Conservation (phyloP, 2,113 vertebrate species). For the Hyla sarda region DNA sequence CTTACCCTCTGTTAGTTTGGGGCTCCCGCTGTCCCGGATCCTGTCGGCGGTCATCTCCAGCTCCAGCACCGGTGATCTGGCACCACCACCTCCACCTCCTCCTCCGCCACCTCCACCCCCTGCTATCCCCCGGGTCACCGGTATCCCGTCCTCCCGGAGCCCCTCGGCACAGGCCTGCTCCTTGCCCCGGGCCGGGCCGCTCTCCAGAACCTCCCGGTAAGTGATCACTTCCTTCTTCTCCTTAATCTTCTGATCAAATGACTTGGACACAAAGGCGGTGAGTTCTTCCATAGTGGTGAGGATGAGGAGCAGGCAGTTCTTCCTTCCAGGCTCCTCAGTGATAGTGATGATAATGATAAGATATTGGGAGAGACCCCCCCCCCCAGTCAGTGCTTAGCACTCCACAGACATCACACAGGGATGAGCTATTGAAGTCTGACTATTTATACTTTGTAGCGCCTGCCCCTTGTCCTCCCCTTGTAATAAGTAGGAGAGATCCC, state of each 20-base stretch:
- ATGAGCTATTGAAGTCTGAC: slow-evolving; percentile 90
- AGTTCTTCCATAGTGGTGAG: slow-evolving; percentile 92
- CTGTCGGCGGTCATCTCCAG: slow-evolving; percentile 90
- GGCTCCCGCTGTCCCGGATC: slow-evolving; percentile 85
- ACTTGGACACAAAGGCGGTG: slow-evolving; percentile 96
- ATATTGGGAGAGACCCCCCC: slow-evolving; percentile 71
- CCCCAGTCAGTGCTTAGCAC: slow-evolving; percentile 36
- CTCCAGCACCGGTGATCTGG: slow-evolving; percentile 86
- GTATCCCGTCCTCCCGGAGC: slow-evolving; percentile 82
- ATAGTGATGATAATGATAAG: slow-evolving; percentile 67
- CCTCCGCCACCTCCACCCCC: slow-evolving; percentile 64
- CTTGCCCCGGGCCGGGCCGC: slow-evolving; percentile 85
- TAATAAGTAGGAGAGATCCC: slow-evolving; percentile 79
- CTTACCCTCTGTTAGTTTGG: slow-evolving; percentile 93
- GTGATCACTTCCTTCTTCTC: slow-evolving; percentile 97
- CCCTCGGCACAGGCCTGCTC: slow-evolving; percentile 77
- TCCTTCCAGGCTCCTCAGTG: slow-evolving; percentile 73
- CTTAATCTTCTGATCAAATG: slow-evolving; percentile 97
- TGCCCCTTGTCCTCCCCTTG: slow-evolving; percentile 93
- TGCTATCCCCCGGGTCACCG: slow-evolving; percentile 76
- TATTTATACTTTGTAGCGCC: slow-evolving; percentile 98
- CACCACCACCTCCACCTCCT: slow-evolving; percentile 65
- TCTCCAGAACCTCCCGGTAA: slow-evolving; percentile 94
- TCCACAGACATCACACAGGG: slow-evolving; percentile 82
- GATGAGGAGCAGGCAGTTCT: slow-evolving; percentile 61